Percentiles rank a stretch among this genome's conserved stretches.
These are phyloP conservation scores for Arctocebus calabarensis DNA, from an alignment of 2,797 vertebrate species.

Conservation along the genomic window DNA sequence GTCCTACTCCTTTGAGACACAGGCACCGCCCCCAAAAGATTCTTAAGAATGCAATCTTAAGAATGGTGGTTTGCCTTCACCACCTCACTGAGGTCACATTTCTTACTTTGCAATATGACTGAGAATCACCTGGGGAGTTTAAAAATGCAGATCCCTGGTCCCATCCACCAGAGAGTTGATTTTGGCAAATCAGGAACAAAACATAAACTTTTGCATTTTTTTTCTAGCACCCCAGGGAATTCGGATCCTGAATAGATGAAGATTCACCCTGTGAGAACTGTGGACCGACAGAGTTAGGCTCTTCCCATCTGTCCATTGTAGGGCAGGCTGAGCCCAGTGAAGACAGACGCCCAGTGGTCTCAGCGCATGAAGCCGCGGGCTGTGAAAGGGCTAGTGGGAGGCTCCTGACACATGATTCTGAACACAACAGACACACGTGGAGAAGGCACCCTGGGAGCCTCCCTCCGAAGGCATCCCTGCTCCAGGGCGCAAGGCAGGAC, in stretches of 20 bases:
- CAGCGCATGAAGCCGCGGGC: neutral
- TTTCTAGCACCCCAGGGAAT: neutral
- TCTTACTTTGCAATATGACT: neutral
- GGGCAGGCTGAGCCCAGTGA: neutral
- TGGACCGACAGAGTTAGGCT: neutral
- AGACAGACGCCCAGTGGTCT: too few species aligned
- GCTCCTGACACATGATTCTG: neutral
- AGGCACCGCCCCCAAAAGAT: too few species aligned
- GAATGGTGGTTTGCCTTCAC: neutral
- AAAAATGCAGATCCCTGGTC: neutral
- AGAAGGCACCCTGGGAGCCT: neutral
- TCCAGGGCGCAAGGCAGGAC: neutral
- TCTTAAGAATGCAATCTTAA: too few species aligned
- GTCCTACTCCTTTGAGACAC: too few species aligned
- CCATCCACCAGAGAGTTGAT: neutral
- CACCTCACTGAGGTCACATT: fast-evolving
- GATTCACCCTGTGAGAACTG: neutral
- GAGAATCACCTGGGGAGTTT: neutral
- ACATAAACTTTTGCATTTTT: neutral
- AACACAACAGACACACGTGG: fast-evolving
- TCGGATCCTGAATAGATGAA: too few species aligned
- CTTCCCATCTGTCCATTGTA: neutral
- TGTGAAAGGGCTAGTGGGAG: neutral
- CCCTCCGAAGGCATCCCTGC: neutral
- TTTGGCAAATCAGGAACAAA: neutral